These are phyloP conservation scores for Petrocephalus zakoni DNA, from an alignment of 2,113 vertebrate species.

Conservation along the genomic window DNA sequence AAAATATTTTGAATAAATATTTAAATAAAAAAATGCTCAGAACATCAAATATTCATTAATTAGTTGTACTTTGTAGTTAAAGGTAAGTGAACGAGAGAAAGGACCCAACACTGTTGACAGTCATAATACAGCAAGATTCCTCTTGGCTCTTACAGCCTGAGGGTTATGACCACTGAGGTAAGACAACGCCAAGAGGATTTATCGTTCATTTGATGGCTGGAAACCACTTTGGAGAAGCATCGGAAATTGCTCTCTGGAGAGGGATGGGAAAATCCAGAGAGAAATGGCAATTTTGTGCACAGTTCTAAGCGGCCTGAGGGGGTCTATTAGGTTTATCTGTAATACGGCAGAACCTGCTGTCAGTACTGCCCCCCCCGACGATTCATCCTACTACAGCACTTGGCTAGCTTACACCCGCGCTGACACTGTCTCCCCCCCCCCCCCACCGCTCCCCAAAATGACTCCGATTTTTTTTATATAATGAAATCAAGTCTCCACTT, in stretches of 20 bases:
- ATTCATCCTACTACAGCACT: conserved; percentile 33
- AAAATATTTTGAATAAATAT: neutral
- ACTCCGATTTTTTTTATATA: neutral
- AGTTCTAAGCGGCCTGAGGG: conserved; percentile 53
- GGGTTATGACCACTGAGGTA: conserved; percentile 53
- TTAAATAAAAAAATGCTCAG: neutral
- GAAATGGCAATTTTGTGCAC: conserved; percentile 43
- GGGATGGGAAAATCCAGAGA: conserved; percentile 45
- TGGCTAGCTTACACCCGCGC: conserved; percentile 25
- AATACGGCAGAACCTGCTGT: conserved; percentile 51
- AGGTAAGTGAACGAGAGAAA: neutral
- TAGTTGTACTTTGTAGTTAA: neutral
- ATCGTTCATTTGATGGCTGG: conserved; percentile 54
- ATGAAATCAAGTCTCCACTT: neutral
- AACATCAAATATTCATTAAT: neutral
- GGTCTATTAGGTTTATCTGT: conserved; percentile 57
- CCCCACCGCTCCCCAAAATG: neutral
- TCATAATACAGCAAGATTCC: conserved; percentile 52
- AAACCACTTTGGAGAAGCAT: conserved; percentile 63
- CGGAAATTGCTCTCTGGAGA: conserved; percentile 69
- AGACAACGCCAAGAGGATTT: conserved; percentile 60
- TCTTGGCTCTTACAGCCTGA: conserved; percentile 41
- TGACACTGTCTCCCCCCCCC: neutral
- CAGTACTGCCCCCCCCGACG: conserved; percentile 32
- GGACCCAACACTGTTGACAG: conserved; percentile 33